phyloP scores from a whole-genome alignment of 2,888 invertebrate genomes.

The Peribatodes rhomboidaria region DNA sequence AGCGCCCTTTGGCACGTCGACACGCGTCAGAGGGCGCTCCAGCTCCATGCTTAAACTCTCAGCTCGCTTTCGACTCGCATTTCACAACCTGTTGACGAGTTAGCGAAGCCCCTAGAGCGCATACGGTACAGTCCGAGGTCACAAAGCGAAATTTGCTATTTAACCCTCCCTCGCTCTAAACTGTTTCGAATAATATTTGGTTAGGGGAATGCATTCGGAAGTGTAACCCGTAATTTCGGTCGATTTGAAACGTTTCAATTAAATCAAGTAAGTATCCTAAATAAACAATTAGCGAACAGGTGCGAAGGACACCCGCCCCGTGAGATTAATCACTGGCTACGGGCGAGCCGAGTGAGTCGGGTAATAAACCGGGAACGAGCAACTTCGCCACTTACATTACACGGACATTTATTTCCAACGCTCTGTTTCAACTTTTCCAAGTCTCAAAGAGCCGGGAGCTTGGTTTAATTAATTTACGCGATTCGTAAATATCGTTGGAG shows the following conservation, averaged over 20 bases:
- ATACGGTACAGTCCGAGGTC: constrained; percentile 60
- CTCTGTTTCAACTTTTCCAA: constrained; percentile 78
- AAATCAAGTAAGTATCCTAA: constrained; percentile 54
- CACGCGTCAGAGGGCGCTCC: constrained; percentile 73
- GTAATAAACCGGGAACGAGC: constrained; percentile 79
- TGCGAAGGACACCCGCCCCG: constrained; percentile 59
- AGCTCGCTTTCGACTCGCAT: constrained; percentile 75
- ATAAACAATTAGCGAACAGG: constrained; percentile 60
- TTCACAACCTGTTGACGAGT: constrained; percentile 84
- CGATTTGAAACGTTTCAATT: constrained; percentile 52
- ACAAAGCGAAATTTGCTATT: constrained; percentile 64
- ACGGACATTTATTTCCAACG: constrained; percentile 82
- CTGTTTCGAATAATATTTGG: constrained; percentile 48
- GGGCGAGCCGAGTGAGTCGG: constrained; percentile 65
- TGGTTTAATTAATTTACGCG: constrained; percentile 78
- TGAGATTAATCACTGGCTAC: constrained; percentile 75
- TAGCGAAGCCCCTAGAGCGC: constrained; percentile 73
- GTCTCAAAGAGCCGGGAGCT: constrained; percentile 68
- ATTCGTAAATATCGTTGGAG: constrained; percentile 67
- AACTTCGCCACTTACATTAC: constrained; percentile 83
- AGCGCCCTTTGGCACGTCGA: constrained; percentile 78
- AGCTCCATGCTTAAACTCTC: constrained; percentile 62
- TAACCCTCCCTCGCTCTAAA: constrained; percentile 38
- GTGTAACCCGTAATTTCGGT: constrained; percentile 39
- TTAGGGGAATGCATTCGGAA: constrained; percentile 41